Conservation (phyloP, 2,888 invertebrate genomes). For the Pseudanteris insignis region DNA sequence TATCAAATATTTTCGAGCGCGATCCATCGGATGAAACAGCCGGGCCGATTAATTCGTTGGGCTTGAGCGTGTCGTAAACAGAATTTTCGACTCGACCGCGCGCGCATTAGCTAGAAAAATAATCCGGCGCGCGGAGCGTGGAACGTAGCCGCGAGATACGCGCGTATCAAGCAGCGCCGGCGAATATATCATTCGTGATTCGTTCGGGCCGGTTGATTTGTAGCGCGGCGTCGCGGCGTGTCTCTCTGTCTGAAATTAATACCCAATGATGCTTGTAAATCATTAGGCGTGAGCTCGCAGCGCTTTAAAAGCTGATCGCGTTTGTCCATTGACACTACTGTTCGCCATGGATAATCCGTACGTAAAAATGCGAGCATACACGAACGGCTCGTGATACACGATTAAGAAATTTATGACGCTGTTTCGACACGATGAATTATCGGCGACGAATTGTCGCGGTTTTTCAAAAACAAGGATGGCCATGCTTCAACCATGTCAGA, state of each 20-base stretch:
- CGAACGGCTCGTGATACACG: too few relatives aligned
- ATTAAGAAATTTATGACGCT: too few relatives aligned
- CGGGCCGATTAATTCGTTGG: constrained; percentile 2
- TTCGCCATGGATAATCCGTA: too few relatives aligned
- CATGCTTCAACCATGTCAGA: too few relatives aligned
- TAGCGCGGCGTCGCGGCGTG: constrained; percentile 63
- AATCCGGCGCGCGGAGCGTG: constrained; percentile 15
- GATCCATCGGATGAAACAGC: not conserved
- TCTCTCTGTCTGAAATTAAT: constrained; percentile 63
- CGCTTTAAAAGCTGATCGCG: too few relatives aligned
- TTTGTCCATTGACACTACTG: too few relatives aligned
- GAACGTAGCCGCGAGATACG: constrained; percentile 49
- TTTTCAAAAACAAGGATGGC: too few relatives aligned
- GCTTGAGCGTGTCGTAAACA: constrained; percentile 5
- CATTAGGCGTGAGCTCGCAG: constrained; percentile 43
- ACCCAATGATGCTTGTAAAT: constrained; percentile 66
- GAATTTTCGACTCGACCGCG: constrained; percentile 8
- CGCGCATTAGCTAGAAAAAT: constrained; percentile 20
- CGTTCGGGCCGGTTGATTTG: constrained; percentile 65
- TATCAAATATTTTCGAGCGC: not conserved
- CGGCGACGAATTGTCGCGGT: too few relatives aligned
- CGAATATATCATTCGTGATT: constrained; percentile 67
- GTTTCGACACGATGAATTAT: too few relatives aligned
- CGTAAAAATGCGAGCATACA: too few relatives aligned
- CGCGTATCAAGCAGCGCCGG: constrained; percentile 59